Evolutionary conservation across 1,140 invertebrate genomes (phyloP).

Genomic region (Tetragnatha versicolor): DNA sequence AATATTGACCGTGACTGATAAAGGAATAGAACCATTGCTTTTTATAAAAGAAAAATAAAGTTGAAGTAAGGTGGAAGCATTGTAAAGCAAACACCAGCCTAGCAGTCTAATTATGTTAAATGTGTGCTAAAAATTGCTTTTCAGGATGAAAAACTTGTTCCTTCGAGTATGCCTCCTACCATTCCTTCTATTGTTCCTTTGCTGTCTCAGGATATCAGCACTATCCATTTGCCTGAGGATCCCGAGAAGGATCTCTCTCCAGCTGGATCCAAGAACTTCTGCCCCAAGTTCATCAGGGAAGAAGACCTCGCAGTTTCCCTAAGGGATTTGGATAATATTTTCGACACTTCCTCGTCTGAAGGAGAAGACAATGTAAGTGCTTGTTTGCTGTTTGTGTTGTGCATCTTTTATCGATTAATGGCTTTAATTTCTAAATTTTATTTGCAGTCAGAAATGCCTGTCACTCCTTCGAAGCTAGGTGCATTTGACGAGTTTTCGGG

Average conservation of each 20-base stretch:
- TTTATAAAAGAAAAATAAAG: too few relatives aligned
- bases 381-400: too few relatives aligned
- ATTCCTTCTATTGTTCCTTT: background rate
- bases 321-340: conserved; percentile 91
- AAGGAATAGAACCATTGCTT: too few relatives aligned
- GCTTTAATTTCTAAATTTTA: background rate
- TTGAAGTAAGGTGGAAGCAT: too few relatives aligned
- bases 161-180: background rate
- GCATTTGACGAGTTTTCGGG: conserved; percentile 37
- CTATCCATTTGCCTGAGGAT: conserved; percentile 2
- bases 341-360: conserved; percentile 85
- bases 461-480: conserved; percentile 24
- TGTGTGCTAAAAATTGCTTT: too few relatives aligned
- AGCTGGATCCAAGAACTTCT: conserved; percentile 9
- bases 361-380: conserved; percentile 76
- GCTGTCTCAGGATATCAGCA: background rate
- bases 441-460: conserved; percentile 16
- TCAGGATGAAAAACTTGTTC: conserved; percentile 22
- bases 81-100: too few relatives aligned
- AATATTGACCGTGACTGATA: too few relatives aligned
- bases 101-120: too few relatives aligned
- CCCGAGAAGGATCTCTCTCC: conserved; percentile 30
- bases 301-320: conserved; percentile 85
- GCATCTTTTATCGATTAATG: background rate
- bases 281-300: conserved; percentile 59